A percentile compares a stretch with the other conserved stretches of the same genome.
phyloP scores from a whole-genome alignment of 2,113 vertebrate genomes.

The Nothoprocta pentlandii region DNA sequence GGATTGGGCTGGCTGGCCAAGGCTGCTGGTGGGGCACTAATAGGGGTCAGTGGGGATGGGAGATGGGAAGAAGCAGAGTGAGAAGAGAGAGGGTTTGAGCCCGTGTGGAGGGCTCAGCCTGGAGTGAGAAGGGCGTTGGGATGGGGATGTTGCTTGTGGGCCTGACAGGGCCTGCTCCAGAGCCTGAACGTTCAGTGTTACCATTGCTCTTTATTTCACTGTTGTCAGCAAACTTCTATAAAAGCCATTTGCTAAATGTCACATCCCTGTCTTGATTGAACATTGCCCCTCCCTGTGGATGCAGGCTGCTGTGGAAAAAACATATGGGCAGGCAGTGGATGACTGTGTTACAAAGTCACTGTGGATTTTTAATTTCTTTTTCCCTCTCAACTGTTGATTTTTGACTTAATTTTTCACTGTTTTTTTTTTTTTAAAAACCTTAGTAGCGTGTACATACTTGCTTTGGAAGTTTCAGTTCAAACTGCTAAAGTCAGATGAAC shows the following conservation, averaged over 20 bases:
- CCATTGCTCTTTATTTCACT: background rate
- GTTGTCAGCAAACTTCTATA: background rate
- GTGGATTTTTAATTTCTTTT: background rate
- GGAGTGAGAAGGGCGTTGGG: background rate
- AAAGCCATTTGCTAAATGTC: background rate
- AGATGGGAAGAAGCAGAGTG: background rate
- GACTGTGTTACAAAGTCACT: background rate
- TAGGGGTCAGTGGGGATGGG: background rate
- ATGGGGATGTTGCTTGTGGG: accelerated
- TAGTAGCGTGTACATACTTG: background rate
- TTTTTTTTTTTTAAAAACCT: background rate
- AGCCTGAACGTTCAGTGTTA: background rate
- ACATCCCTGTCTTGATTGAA: background rate
- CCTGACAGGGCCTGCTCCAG: background rate
- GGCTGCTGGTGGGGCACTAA: background rate
- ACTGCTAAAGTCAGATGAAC: background rate
- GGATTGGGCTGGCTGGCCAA: background rate
- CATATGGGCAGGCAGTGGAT: background rate
- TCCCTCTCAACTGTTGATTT: background rate
- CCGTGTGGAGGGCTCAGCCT: background rate
- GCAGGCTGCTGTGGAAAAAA: background rate
- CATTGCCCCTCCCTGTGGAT: too few species aligned
- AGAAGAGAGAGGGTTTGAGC: background rate
- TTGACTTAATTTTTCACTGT: background rate
- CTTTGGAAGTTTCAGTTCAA: background rate